Evolutionary conservation across 2,888 invertebrate species (phyloP), one percentile per base, ranked within the genome.

Genomic region (Dendrolimus houi): DNA sequence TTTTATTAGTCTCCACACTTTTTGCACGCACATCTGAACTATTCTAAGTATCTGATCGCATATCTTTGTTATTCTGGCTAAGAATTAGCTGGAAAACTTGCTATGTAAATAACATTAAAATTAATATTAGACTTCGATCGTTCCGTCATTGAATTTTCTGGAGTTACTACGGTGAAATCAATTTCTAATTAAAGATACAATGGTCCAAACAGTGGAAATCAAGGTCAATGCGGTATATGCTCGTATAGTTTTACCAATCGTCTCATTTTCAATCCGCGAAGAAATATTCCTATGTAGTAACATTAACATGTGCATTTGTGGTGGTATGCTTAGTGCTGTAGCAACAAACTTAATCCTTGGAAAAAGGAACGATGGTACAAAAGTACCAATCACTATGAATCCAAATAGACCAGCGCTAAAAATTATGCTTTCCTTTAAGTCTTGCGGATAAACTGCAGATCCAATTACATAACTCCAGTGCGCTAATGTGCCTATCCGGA

Each of bases 381-480:
- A 54, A 47, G 74, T 68, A 2, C 78, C 76, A 7, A 78, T 9
- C 7, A 71, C 10, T 55, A 83, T 68, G 12, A 79, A 68, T 55
- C 64, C 54, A 57, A 83, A 82, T 54, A 83, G 56, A 7, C 68
- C 59, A 9, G 64, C 62, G 56, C 72, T 74, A 9, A 77, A 40
- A 1, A 71, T 62, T 3, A 78, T 40, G 52, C 67, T 68, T 55
- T 67, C 64, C 47, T 65, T 63, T 0, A 59, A 8, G 54, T 76
- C 67, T 54, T 65, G 58, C 8, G 81, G 76, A 14, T 68, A 79
- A 9, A 81, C 10, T 7, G 71, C 61, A n/a, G 66, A 64, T 13
- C 80, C 83, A 52, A 85, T 57, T 6, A 81, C 61, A 55, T 80
- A 81, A 58, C 83, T 81, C 83, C 83, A 85, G 56, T 84, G 82